phyloP scores from a whole-genome alignment of 2,888 invertebrate genomes.

The Nipponacmea schrenckii region DNA sequence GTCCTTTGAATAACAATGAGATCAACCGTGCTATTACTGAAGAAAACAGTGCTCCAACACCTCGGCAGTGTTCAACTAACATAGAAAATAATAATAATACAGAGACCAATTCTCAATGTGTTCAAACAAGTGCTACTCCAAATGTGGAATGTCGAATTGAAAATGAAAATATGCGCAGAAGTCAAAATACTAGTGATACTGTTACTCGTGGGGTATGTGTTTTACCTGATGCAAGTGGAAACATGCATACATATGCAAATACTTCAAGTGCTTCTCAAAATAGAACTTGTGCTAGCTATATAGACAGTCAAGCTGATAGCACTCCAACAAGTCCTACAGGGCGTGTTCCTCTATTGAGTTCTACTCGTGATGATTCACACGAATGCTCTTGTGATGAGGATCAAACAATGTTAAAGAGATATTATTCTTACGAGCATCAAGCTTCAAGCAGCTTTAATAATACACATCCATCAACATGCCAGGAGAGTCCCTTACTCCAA shows the following conservation, averaged over 20 bases:
- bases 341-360: background rate
- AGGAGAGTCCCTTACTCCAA: background rate
- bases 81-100: background rate
- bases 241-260: background rate
- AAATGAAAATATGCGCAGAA: background rate
- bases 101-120: background rate
- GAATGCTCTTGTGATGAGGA: conserved; percentile 19
- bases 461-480: background rate
- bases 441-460: background rate
- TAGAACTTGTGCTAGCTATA: background rate
- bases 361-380: conserved; percentile 10
- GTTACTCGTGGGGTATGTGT: background rate
- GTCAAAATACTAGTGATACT: background rate
- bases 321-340: background rate
- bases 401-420: conserved; percentile 17
- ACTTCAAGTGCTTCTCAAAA: background rate
- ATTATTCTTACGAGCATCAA: background rate
- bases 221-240: background rate
- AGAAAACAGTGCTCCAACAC: background rate
- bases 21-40: conserved; percentile 13
- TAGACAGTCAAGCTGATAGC: background rate
- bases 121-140: background rate
- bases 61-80: background rate
- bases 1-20: conserved; percentile 35
- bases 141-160: conserved; percentile 8